phyloP scores from a whole-genome alignment of 2,113 vertebrate genomes.

The Chaetodon auriga region DNA sequence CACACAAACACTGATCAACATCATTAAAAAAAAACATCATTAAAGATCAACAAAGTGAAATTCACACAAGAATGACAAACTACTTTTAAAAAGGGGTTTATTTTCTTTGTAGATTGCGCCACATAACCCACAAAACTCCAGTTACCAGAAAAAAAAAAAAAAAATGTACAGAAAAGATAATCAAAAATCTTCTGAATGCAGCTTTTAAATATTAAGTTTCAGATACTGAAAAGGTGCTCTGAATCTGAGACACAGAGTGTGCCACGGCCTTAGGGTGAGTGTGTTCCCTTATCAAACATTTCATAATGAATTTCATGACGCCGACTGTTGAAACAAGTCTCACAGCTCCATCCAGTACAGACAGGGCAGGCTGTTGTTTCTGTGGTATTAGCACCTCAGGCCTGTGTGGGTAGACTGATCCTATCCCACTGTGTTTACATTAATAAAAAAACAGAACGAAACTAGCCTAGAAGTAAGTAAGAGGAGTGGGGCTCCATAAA shows the following conservation, averaged over 20 bases:
- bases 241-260: background rate
- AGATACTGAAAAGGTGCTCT: background rate
- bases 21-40: background rate
- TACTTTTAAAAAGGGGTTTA: conserved; percentile 68
- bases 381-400: background rate
- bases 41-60: conserved; percentile 86
- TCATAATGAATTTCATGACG: background rate
- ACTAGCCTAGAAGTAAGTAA: background rate
- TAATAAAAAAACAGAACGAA: background rate
- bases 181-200: background rate
- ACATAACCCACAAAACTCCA: conserved; percentile 40
- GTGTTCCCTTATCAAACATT: background rate
- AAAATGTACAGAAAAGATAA: conserved; percentile 4
- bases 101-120: conserved; percentile 54
- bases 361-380: conserved; percentile 12
- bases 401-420: background rate
- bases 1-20: conserved; percentile 5
- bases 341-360: background rate
- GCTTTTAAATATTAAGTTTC: background rate
- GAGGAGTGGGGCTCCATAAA: background rate
- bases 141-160: background rate
- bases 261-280: background rate
- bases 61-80: conserved; percentile 83
- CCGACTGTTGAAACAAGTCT: background rate
- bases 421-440: background rate